Evolutionary conservation across 1,140 invertebrate genomes (phyloP).

Genomic region (Anastatus disparis): DNA sequence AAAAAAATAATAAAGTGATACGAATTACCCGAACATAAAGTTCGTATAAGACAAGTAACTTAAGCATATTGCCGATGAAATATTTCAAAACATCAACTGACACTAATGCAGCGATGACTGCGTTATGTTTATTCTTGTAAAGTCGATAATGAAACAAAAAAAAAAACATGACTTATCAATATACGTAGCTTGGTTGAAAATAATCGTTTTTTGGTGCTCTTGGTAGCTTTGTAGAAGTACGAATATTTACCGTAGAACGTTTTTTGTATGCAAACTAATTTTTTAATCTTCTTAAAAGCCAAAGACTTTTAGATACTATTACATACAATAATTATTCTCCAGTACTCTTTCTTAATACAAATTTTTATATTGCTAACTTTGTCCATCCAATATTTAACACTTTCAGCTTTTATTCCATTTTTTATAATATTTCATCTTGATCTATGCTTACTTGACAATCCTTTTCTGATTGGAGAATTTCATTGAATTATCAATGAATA

Average conservation of each 20-base stretch:
- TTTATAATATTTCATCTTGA: slow-evolving; percentile 16
- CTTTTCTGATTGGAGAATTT: slow-evolving; percentile 1
- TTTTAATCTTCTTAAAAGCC: slow-evolving; percentile 22
- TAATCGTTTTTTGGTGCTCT: slow-evolving; percentile 38
- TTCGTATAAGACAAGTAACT: slow-evolving; percentile 15
- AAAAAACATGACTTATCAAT: slow-evolving; percentile 8
- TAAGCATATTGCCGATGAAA: slow-evolving; percentile 25
- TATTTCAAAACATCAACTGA: slow-evolving; percentile 31
- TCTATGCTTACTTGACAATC: neutral
- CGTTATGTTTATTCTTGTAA: slow-evolving; percentile 29
- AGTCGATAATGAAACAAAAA: neutral
- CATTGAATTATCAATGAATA: too few species aligned
- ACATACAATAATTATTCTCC: too few species aligned
- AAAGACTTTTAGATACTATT: slow-evolving; percentile 14
- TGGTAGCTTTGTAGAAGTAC: slow-evolving; percentile 34
- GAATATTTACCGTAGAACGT: slow-evolving; percentile 11
- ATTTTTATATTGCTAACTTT: neutral
- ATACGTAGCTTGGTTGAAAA: slow-evolving; percentile 17
- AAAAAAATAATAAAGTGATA: too few species aligned
- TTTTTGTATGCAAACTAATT: slow-evolving; percentile 22
- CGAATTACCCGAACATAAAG: slow-evolving; percentile 21
- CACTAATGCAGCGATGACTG: slow-evolving; percentile 8
- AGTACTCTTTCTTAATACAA: too few species aligned
- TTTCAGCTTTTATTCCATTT: neutral
- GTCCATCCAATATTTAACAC: neutral